Evolutionary conservation across 2,797 vertebrate genomes (phyloP), one percentile per base, ranked within the genome.

Genomic region (Phoebastria nigripes): DNA sequence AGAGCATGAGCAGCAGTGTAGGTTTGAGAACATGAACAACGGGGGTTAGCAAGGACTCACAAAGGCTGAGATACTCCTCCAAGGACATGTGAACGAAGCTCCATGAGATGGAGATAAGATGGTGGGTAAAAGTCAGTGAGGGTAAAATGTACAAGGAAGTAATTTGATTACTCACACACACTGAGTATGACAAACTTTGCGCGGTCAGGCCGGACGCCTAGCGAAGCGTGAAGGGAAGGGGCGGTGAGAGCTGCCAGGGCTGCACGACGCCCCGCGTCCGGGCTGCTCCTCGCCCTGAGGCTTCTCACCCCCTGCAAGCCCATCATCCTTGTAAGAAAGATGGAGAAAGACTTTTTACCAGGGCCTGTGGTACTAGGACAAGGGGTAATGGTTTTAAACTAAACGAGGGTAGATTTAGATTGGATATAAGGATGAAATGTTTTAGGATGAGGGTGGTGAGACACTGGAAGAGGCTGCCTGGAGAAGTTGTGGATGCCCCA

Each of bases 151-250:
- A 73, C 78, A 90, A 77, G 63, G 86, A 93, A 82, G 79, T 93
- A 92, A 95, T 96, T 93, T 46, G 31, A 93, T 95, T 96, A 96
- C 92, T 96, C 83, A 95, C 93, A 94, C 83, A 41, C 83, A 46
- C 55, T 81, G 94, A n/a, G 73, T 90, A 77, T 2, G 25, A 82
- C 93, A 89, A 97, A 93, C 74, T 93, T 94, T 22, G 91, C 3
- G 5, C 61, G 59, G 87, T 42, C 83, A 73, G 66, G 78, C 79
- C 1, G 24, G 92, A 83, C 5, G 5, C 17, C 66, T 24, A 91
- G 95, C 1, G 9, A 56, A 93, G 96, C 46, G 6, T 94, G 95
- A 96, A 92, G 77, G 89, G 79, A 94, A 90, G 93, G 93, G 81
- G 81, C 19, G 7, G 44, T 2, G 55, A 87, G 76, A 69, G 70